A percentile compares a stretch with the other conserved stretches of the same genome.
phyloP scores from a whole-genome alignment of 2,888 invertebrate genomes.

The Microplitis deprimator region DNA sequence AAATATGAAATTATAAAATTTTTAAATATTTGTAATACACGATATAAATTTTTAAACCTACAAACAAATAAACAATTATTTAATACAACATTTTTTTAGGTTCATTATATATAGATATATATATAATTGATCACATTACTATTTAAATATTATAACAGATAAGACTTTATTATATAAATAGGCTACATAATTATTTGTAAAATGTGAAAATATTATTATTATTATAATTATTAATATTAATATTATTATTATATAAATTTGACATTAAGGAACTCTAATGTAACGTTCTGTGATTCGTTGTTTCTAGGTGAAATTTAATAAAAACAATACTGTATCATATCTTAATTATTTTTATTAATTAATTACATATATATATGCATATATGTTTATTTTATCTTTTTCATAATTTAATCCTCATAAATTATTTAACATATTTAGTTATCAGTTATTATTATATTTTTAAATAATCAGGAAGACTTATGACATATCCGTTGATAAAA shows the following conservation, averaged over 20 bases:
- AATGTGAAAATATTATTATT: slow-evolving; percentile 59
- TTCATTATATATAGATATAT: slow-evolving; percentile 68
- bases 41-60: slow-evolving; percentile 24
- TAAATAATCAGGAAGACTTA: too few relatives aligned
- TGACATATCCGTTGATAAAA: too few relatives aligned
- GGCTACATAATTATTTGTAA: slow-evolving; percentile 64
- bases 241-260: slow-evolving; percentile 56
- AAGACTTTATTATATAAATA: slow-evolving; percentile 70
- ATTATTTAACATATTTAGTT: slow-evolving; percentile 1
- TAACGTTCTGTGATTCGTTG: slow-evolving; percentile 72
- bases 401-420: background rate
- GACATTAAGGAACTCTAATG: slow-evolving; percentile 71
- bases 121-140: slow-evolving; percentile 68
- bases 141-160: slow-evolving; percentile 67
- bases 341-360: background rate
- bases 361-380: background rate
- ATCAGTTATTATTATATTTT: too few relatives aligned
- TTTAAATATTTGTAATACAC: slow-evolving; percentile 14
- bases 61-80: slow-evolving; percentile 28
- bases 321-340: slow-evolving; percentile 68
- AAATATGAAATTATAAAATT: slow-evolving; percentile 4
- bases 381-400: background rate
- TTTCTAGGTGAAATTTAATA: slow-evolving; percentile 72
- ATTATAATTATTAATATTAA: slow-evolving; percentile 2
- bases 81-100: slow-evolving; percentile 68